Conservation (phyloP, 2,113 vertebrate genomes). For the Platichthys flesus region DNA sequence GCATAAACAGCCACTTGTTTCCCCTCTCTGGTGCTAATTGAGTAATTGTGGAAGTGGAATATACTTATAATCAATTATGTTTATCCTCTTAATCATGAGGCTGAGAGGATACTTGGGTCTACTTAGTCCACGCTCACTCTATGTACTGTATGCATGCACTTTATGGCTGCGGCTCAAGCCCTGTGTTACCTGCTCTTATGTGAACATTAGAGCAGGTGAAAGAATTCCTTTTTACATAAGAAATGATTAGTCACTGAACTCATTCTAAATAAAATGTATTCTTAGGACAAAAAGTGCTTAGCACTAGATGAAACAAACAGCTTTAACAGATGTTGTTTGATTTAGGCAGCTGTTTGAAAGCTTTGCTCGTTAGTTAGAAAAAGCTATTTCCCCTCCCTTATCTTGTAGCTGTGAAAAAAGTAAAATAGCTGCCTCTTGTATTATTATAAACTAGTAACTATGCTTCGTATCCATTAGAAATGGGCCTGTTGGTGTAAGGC, state of each 20-base stretch:
- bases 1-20: slow-evolving; percentile 61
- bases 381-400: no score
- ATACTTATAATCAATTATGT: slow-evolving; percentile 53
- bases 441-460: background rate
- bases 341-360: no score
- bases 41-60: slow-evolving; percentile 55
- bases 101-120: slow-evolving; percentile 49
- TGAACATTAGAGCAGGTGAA: background rate
- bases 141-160: slow-evolving; percentile 21
- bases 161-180: background rate
- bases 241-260: background rate
- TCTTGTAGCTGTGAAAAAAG: background rate
- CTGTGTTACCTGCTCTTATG: background rate
- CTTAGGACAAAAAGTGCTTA: background rate
- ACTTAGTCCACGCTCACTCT: slow-evolving; percentile 32
- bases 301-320: no score
- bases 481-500: background rate
- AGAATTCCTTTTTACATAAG: background rate
- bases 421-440: background rate
- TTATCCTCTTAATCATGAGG: slow-evolving; percentile 63
- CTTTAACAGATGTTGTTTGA: no score
- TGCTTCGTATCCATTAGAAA: background rate
- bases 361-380: no score
- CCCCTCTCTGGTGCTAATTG: slow-evolving; percentile 51
- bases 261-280: background rate